Percentiles rank a stretch among this genome's conserved stretches.
Evolutionary conservation across 2,797 vertebrate genomes (phyloP).

Genomic region (Graptemys geographica): DNA sequence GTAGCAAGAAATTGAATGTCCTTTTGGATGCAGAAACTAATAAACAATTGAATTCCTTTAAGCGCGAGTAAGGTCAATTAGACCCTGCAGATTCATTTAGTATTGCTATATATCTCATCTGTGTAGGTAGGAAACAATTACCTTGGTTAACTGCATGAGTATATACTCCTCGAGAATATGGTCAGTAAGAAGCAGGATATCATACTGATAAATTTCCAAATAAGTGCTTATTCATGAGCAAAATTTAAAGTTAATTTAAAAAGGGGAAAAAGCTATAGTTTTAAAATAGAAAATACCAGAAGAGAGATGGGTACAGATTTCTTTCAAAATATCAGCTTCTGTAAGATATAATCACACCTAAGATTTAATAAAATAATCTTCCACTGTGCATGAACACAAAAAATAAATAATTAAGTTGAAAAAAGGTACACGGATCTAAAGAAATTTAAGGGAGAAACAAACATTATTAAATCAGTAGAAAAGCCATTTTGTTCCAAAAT

Average conservation of each 20-base stretch:
- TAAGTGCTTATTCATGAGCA: conserved; percentile 5
- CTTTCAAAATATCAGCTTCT: not conserved
- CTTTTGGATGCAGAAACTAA: not conserved
- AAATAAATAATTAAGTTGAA: not conserved
- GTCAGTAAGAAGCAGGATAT: conserved; percentile 2
- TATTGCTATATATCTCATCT: conserved; percentile 9
- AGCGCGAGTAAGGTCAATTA: not conserved
- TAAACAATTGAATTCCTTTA: not conserved
- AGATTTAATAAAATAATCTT: not conserved
- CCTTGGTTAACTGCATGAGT: conserved; percentile 10
- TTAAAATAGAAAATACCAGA: fast-evolving
- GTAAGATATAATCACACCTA: not conserved
- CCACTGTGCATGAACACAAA: not conserved
- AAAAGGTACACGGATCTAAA: not conserved
- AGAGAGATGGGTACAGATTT: not conserved
- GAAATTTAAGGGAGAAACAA: not conserved
- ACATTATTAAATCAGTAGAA: not conserved
- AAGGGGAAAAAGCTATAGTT: not conserved
- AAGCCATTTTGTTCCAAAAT: not conserved
- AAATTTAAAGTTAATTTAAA: not conserved
- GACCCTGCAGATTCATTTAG: not conserved
- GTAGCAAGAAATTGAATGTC: not conserved
- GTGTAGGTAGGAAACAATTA: conserved; percentile 43
- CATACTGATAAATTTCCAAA: not conserved
- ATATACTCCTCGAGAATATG: not conserved